Base-by-base conservation (phyloP, 2,797 vertebrate species). In the Gila robusta region DNA sequence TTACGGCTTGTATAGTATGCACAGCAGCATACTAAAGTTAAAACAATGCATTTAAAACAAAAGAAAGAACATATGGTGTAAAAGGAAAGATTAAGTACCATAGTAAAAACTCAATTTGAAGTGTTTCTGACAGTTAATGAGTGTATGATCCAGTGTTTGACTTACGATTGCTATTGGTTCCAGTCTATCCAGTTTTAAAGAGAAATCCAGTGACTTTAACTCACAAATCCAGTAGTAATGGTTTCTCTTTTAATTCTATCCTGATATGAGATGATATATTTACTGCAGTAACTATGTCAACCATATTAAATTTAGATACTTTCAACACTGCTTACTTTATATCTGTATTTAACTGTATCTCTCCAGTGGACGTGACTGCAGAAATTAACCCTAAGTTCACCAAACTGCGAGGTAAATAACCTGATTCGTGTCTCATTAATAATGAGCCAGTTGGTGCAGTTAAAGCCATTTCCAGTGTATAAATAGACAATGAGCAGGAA, bases 171-270 rank as follows among this genome's bases (percentile, higher is more conserved):
- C 26, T 41, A 52, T 11, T 82, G 56, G 28, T 69, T 89, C 93
- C 93, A 94, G 93, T n/a, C 79, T 87, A 93, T 95, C 93, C 93
- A 94, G 94, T 93, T 88, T 92, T 90, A 79, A 87, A 82, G 16
- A 74, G 47, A 86, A 87, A 83, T 86, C 88, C 84, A 94, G 90
- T 93, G 93, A 92, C 91, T 76, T 85, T 84, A 37, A 90, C 80
- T 62, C 37, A 32, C 10, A 54, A 71, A 64, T 83, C 80, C 76
- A 87, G 93, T 89, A 88, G 93, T 89, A 49, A 49, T 90, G 70
- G 59, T 87, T 76, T 28, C 52, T 41, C 47, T 59, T 49, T 87
- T 88, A 54, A 76, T 62, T 82, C 66, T 67, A 83, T 74, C 19
- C 66, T 67, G 59, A 76, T 35, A 67, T 77, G 73, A 66, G 5